Base-by-base conservation (phyloP, 2,888 invertebrate genomes). In the Globia sparganii region DNA sequence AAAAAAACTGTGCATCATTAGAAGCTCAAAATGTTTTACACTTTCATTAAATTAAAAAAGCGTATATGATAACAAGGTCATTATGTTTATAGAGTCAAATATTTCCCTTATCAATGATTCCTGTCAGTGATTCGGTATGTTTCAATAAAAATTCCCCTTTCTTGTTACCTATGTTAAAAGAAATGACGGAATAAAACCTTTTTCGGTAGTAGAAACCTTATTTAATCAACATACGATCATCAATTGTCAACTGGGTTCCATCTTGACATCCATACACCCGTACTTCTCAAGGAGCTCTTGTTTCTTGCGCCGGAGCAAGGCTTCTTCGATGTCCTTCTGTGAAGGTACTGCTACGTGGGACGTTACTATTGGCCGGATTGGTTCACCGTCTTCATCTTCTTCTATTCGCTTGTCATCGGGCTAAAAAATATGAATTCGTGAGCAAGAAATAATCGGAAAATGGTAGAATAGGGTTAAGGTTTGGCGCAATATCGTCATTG, bases 311-410 rank as follows among this genome's bases (percentile, higher is more conserved):
- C 97, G 97, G 0, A 99, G 96, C 75, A 99, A 96, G 0, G 99
- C 99, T 90, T 98, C 98, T 92, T 99, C 99, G 83, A 99, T 98
- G 93, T 99, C 99, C 94, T 98, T 98, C 94, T 99, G 99, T 25
- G 99, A 98, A 0, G 99, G 99, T 53, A 99, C 99, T 13, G 99
- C 98, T 66, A 99, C 99, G 93, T 99, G 99, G 2, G 96, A 94
- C 59, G 95, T 93, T 40, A 92, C 90, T 58, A 88, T 77, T 4
- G 87, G 75, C 13, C 88, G 87, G 18, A 84, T 86, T 0, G 89
- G 83, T 31, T 90, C 91, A 0, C 88, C 89, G 3, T 93, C 93
- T 8, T 94, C 80, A 0, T 78, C 83, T 40, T 95, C 95, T 46
- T 94, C 94, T 87, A 95, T 88, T 73, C 96, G 90, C 87, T 93